Conservation (phyloP, 2,888 invertebrate species). For the Dynastes maya region DNA sequence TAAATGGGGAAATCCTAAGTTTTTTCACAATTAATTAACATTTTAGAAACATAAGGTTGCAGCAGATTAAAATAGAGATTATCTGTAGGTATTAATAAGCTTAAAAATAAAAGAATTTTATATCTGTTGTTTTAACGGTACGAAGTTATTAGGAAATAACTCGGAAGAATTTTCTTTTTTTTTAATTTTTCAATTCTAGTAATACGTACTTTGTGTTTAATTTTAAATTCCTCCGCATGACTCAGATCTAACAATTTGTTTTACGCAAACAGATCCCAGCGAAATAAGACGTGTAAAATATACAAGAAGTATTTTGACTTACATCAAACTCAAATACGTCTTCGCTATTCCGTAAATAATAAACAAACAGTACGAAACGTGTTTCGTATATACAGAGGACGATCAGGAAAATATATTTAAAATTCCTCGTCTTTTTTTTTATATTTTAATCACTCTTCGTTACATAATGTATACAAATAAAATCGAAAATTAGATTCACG, state of each 20-base stretch:
- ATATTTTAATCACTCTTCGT: neutral
- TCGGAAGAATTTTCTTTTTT: neutral
- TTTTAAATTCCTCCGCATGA: conserved; percentile 19
- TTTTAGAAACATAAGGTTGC: conserved; percentile 32
- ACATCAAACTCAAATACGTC: conserved; percentile 10
- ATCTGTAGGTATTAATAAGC: neutral
- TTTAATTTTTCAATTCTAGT: neutral
- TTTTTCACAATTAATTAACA: conserved; percentile 34
- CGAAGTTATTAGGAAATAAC: no score
- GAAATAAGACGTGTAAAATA: conserved; percentile 3
- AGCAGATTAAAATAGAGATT: conserved; percentile 31
- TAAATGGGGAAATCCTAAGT: conserved; percentile 40
- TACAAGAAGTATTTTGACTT: conserved; percentile 10
- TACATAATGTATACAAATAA: no score
- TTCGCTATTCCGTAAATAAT: neutral
- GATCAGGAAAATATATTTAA: neutral
- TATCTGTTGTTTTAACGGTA: no score
- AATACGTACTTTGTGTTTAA: conserved; percentile 5
- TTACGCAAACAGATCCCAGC: neutral
- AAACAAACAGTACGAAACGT: conserved; percentile 6
- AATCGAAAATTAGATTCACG: neutral
- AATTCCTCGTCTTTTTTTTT: neutral
- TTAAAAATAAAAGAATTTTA: neutral
- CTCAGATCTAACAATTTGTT: conserved; percentile 15
- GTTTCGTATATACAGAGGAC: neutral